Base-by-base conservation (phyloP, 1,140 invertebrate species). In the Alviniconcha marisindica region DNA sequence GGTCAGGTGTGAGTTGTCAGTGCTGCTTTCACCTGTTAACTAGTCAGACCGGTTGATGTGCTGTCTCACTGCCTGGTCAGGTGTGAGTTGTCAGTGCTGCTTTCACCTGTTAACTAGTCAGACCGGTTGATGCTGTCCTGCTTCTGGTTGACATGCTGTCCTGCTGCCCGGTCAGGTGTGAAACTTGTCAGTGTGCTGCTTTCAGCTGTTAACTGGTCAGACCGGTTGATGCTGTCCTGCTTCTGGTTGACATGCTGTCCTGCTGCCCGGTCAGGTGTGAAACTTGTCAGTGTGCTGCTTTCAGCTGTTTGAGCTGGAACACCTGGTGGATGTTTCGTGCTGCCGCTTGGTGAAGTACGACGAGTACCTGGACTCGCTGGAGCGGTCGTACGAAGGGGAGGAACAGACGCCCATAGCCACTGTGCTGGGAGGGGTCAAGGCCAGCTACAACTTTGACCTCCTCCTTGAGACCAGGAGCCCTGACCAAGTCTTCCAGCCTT, bases 291-390 rank as follows among this genome's bases (percentile, higher is more conserved):
- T 14, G 44, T 21, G 28, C 1, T 56, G 0, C 78, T 88, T 90
- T 7, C 85, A 95, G 88, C 92, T 94, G 87, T 94, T 96, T 56
- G 93, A 94, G 78, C 91, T 96, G 40, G 94, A 95, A 44, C 93
- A 92, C 18, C 86, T 95, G 82, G 94, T 96, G 7, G 94, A 95
- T 18, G 79, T 95, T 0, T 94, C 95, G 51, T 95, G 95, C 82
- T 96, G 96, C 88, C 95, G 96, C 2, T 92, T 97, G 31, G 96
- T 97, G 2, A 95, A 94, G 81, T 97, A 96, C 89, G 95, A 97
- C 89, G 94, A 95, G 44, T 92, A 94, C 31, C 94, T 94, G 83
- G 95, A 96, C 82, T 93, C 94, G 3, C 95, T 97, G n/a, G 95
- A 96, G 85, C 94, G 94, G 82, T 96, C 95, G 69, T 96, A 96